Evolutionary conservation across 2,888 invertebrate genomes (phyloP).

Genomic region (Volucella inflata): DNA sequence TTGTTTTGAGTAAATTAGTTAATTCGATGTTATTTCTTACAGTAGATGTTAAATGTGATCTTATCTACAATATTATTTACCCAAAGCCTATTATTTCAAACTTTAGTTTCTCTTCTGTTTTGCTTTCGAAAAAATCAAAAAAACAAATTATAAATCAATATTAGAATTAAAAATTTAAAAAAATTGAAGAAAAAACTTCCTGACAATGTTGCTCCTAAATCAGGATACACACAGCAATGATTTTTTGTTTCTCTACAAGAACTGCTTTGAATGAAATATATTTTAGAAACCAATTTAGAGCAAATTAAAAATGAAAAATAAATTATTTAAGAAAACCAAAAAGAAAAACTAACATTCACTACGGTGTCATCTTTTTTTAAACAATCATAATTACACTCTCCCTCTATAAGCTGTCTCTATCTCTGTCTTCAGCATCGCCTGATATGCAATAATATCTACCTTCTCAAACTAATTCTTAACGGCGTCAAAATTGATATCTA

Average conservation of each 20-base stretch:
- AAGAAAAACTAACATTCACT: conserved; percentile 32
- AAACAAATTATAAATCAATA: conserved; percentile 51
- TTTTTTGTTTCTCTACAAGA: conserved; percentile 4
- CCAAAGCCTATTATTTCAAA: conserved; percentile 40
- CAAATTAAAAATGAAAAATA: conserved; percentile 29
- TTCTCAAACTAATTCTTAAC: conserved; percentile 31
- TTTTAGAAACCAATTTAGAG: conserved; percentile 26
- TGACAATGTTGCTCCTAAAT: conserved; percentile 38
- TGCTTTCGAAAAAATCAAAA: conserved; percentile 44
- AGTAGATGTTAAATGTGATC: conserved; percentile 68
- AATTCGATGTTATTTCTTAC: conserved; percentile 67
- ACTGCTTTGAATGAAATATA: conserved; percentile 34
- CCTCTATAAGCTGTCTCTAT: conserved; percentile 51
- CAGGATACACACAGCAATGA: conserved; percentile 51
- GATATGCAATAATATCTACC: not conserved
- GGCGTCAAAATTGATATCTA: conserved; percentile 76
- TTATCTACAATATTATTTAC: conserved; percentile 47
- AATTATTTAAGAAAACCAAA: too few relatives aligned
- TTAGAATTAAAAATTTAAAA: conserved; percentile 60
- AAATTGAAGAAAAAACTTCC: conserved; percentile 16
- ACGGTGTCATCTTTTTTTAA: conserved; percentile 65
- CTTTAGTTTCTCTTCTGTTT: conserved; percentile 44
- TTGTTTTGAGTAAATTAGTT: conserved; percentile 67
- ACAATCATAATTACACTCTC: conserved; percentile 48
- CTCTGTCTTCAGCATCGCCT: conserved; percentile 55